phyloP scores from a whole-genome alignment of 2,888 invertebrate species.

The Zhuqinia jingwanae region DNA sequence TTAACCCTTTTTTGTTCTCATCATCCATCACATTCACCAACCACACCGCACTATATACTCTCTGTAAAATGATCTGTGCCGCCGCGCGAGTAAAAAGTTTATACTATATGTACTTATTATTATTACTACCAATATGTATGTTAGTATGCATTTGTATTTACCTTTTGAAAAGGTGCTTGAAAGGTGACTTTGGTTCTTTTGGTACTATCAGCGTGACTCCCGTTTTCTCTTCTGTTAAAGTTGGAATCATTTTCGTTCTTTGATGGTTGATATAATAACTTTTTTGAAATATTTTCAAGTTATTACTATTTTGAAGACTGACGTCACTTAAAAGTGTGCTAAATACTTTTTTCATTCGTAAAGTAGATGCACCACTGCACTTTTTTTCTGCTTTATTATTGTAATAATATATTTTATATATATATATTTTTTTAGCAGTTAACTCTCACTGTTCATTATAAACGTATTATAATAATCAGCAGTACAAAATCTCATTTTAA shows the following conservation, averaged over 20 bases:
- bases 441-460: constrained; percentile 63
- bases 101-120: too few species aligned
- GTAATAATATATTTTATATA: too few species aligned
- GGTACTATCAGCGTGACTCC: constrained; percentile 77
- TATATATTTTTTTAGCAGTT: too few species aligned
- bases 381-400: neutral
- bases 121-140: too few species aligned
- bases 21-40: too few species aligned
- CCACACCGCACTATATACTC: too few species aligned
- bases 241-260: constrained; percentile 73
- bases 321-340: neutral
- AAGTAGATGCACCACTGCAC: constrained; percentile 12
- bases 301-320: neutral
- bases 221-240: constrained; percentile 77
- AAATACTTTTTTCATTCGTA: too few species aligned
- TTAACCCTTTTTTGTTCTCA: too few species aligned
- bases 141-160: too few species aligned
- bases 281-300: neutral
- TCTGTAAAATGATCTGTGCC: too few species aligned
- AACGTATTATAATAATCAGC: neutral
- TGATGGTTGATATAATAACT: neutral
- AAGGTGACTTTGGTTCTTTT: constrained; percentile 76
- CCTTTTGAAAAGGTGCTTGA: constrained; percentile 79
- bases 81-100: too few species aligned
- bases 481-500: neutral